Percentiles rank a stretch among this genome's conserved stretches.
phyloP scores from a whole-genome alignment of 2,113 vertebrate species.

The Prolemur simus region DNA sequence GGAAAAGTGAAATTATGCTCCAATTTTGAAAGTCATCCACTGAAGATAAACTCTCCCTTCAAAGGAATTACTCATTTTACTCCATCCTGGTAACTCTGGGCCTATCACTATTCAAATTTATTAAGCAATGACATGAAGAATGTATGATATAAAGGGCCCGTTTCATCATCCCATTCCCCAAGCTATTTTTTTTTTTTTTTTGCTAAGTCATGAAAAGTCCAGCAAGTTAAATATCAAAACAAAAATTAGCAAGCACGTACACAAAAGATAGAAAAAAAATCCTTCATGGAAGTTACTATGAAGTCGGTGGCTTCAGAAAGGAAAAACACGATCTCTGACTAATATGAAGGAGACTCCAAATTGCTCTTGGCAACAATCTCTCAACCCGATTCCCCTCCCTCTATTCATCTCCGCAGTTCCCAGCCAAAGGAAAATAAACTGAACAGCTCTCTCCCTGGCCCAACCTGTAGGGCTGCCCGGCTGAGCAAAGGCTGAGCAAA shows the following conservation, averaged over 20 bases:
- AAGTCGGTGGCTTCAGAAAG: slow-evolving; percentile 75
- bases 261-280: neutral
- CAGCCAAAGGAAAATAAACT: slow-evolving; percentile 83
- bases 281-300: slow-evolving; percentile 56
- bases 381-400: slow-evolving; percentile 87
- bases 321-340: slow-evolving; percentile 91
- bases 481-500: slow-evolving; percentile 64
- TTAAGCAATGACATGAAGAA: slow-evolving; percentile 27
- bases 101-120: slow-evolving; percentile 46
- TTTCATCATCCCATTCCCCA: slow-evolving; percentile 14
- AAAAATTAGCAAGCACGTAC: slow-evolving; percentile 13
- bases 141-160: neutral
- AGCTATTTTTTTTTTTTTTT: neutral
- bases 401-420: slow-evolving; percentile 89
- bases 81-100: neutral
- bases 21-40: slow-evolving; percentile 24
- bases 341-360: slow-evolving; percentile 85
- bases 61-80: slow-evolving; percentile 41
- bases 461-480: slow-evolving; percentile 80
- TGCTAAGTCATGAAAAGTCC: slow-evolving; percentile 65
- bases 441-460: slow-evolving; percentile 84
- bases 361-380: slow-evolving; percentile 84
- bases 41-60: slow-evolving; percentile 53
- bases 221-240: slow-evolving; percentile 67
- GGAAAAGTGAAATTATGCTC: slow-evolving; percentile 8